A percentile compares a stretch with the other conserved stretches of the same genome.
phyloP scores from a whole-genome alignment of 1,140 invertebrate species.

The Drosophila ficusphila region DNA sequence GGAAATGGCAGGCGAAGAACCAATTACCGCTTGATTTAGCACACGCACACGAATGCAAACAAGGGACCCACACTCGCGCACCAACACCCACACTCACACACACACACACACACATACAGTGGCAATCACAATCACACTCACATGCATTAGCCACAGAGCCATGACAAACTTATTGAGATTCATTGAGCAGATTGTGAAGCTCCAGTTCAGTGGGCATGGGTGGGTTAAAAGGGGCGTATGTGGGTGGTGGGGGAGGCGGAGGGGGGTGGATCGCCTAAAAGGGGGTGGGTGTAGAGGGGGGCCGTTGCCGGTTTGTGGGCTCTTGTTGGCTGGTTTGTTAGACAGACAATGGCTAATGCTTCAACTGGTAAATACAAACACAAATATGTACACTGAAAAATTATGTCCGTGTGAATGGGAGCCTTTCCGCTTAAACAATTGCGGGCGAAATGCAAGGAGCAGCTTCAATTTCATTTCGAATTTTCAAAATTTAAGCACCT shows the following conservation, averaged over 20 bases:
- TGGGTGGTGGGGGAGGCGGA: not conserved
- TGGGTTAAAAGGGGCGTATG: not conserved
- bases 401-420: slow-evolving; percentile 9
- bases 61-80: slow-evolving; percentile 18
- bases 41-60: slow-evolving; percentile 73
- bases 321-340: slow-evolving; percentile 22
- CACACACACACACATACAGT: not conserved
- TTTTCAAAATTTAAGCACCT: too few relatives aligned
- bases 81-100: slow-evolving; percentile 8
- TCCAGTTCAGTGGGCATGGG: slow-evolving; percentile 47
- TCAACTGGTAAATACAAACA: slow-evolving; percentile 74
- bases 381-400: slow-evolving; percentile 53
- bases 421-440: not conserved
- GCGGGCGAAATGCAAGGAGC: not conserved
- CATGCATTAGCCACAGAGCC: slow-evolving; percentile 29
- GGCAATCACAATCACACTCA: slow-evolving; percentile 7
- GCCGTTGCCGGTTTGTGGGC: slow-evolving; percentile 7
- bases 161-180: slow-evolving; percentile 79
- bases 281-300: not conserved
- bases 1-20: slow-evolving; percentile 52
- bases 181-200: slow-evolving; percentile 75
- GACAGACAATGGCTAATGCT: slow-evolving; percentile 71
- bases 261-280: not conserved
- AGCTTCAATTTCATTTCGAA: too few relatives aligned
- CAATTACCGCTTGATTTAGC: slow-evolving; percentile 81